Evolutionary conservation across 2,113 vertebrate genomes (phyloP).

Genomic region (Mionectes macconnelli): DNA sequence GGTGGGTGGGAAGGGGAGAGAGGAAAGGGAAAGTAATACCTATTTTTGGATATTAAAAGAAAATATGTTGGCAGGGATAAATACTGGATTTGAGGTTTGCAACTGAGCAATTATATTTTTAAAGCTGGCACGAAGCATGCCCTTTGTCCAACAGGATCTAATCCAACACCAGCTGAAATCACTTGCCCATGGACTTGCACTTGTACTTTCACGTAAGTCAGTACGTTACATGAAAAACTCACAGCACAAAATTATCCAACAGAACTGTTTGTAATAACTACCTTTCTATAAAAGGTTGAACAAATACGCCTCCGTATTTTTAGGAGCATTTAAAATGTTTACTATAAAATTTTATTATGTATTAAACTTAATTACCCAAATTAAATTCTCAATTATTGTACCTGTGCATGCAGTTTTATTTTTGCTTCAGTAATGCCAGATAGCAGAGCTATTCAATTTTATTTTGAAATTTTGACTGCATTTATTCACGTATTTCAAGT

Average conservation of each 20-base stretch:
- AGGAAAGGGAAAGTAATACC: not conserved
- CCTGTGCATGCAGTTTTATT: not conserved
- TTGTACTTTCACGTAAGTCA: not conserved
- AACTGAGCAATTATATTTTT: not conserved
- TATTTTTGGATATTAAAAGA: not conserved
- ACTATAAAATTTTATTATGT: slow-evolving; percentile 23
- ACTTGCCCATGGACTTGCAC: not conserved
- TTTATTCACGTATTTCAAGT: not conserved
- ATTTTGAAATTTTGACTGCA: not conserved
- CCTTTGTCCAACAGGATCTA: not conserved
- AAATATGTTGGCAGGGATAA: not conserved
- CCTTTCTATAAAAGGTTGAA: not conserved
- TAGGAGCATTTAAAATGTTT: slow-evolving; percentile 16
- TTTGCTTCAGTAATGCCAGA: not conserved
- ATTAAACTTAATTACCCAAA: slow-evolving; percentile 37
- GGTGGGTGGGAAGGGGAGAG: not conserved
- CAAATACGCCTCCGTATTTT: slow-evolving; percentile 22
- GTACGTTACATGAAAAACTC: not conserved
- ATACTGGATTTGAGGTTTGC: not conserved
- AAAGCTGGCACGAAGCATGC: not conserved
- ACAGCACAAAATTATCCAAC: not conserved
- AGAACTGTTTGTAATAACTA: not conserved
- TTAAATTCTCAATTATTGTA: not conserved
- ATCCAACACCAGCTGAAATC: not conserved
- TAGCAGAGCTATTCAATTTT: not conserved